Base-by-base conservation (phyloP, 2,797 vertebrate species). In the Bucorvus abyssinicus region DNA sequence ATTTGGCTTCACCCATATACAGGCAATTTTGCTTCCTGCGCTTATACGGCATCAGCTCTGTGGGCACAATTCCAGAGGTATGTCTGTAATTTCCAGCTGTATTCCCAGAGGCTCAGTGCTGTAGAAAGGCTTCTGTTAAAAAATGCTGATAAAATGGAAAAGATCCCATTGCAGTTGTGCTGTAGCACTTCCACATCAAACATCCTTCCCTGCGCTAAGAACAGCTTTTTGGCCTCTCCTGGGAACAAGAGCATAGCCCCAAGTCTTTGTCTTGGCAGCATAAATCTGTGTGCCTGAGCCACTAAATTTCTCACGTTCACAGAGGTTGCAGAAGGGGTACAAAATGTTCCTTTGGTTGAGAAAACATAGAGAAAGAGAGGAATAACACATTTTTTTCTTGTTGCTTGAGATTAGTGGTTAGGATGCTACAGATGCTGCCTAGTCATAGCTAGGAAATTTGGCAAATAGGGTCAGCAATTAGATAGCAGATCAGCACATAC, bases 71-170 rank as follows among this genome's bases (percentile, higher is more conserved):
- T 93, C 67, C 88, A 89, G 64, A 56, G 86, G 55, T 73, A 96
- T 87, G 88, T 63, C 59, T 89, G 67, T 82, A 64, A 93, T 79
- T 84, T 93, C 84, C 86, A 94, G 81, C 52, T 70, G n/a, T 89
- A 81, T 52, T 94, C 61, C 86, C 91, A 92, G 93, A 64, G 81
- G 84, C 47, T 89, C 40, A 69, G 30, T 65, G 50, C 80, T 56
- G 47, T 93, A 78, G 61, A 81, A 95, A 68, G 49, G 1, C 30
- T 86, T 91, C 85, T 92, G 86, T 91, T 86, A 79, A 86, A 95
- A 40, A 73, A 26, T 76, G 80, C 63, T 93, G 90, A 91, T 93
- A 95, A 88, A 81, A 86, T 73, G 24, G 34, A 95, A 94, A 95
- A 91, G 30, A 94, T 71, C 79, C 69, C 55, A 65, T 29, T 83